phyloP scores from a whole-genome alignment of 2,888 invertebrate species.

The Hetaerina titia region DNA sequence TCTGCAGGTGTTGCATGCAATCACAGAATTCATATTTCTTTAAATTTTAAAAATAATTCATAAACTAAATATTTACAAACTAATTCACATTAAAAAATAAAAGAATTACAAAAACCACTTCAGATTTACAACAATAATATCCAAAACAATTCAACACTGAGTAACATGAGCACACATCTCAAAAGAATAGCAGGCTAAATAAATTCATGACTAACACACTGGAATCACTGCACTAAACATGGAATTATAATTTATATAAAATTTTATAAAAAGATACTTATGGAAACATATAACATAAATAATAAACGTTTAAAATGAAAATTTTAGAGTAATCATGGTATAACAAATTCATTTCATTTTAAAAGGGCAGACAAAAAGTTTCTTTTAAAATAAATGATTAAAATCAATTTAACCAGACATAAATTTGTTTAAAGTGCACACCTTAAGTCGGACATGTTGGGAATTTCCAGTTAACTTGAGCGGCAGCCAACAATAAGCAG shows the following conservation, averaged over 20 bases:
- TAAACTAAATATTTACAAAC: conserved; percentile 35
- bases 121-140: background rate
- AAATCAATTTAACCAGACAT: background rate
- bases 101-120: background rate
- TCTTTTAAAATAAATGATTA: background rate
- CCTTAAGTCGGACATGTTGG: background rate
- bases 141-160: background rate
- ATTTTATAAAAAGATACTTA: conserved; percentile 36
- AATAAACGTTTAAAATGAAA: background rate
- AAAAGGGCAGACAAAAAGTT: background rate
- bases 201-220: background rate
- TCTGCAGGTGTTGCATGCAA: conserved; percentile 36
- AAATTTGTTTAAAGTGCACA: background rate
- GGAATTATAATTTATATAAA: conserved; percentile 40
- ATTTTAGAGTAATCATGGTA: background rate
- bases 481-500: background rate
- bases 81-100: background rate
- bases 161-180: conserved; percentile 1
- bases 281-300: background rate
- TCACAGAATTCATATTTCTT: conserved; percentile 36
- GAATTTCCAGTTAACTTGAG: background rate
- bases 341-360: background rate
- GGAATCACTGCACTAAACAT: conserved; percentile 11
- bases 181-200: conserved; percentile 24
- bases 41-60: conserved; percentile 24